Evolutionary conservation across 2,113 vertebrate genomes (phyloP).

Genomic region (Ramphastos sulfuratus): DNA sequence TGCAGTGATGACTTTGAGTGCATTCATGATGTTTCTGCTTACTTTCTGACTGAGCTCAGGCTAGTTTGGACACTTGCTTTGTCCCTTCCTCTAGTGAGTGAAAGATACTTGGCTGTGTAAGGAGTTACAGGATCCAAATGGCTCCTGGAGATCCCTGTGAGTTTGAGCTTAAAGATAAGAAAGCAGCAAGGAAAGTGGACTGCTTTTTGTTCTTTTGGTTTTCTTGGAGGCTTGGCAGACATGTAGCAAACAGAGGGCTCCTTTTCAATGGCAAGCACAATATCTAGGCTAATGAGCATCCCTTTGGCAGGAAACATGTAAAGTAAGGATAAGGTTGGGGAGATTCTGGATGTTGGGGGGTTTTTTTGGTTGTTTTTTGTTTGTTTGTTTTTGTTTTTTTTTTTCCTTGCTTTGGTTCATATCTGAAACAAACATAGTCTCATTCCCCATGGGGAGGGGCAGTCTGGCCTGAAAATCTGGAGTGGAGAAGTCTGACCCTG

Average conservation of each 20-base stretch:
- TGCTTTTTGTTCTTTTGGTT: not conserved
- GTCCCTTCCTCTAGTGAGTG: not conserved
- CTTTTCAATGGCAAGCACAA: not conserved
- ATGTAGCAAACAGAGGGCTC: not conserved
- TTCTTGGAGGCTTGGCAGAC: accelerated
- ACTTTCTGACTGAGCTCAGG: not conserved
- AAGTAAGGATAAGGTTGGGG: not conserved
- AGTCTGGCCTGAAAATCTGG: not conserved
- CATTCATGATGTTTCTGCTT: not conserved
- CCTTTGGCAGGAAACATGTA: not conserved
- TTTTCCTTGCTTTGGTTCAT: not conserved
- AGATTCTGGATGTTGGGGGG: not conserved
- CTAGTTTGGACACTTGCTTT: not conserved
- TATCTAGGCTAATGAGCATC: not conserved
- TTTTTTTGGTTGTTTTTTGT: no score
- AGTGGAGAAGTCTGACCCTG: not conserved
- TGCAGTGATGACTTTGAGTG: not conserved
- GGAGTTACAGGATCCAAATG: not conserved
- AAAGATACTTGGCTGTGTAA: not conserved
- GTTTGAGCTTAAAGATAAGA: not conserved
- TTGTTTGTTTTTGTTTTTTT: accelerated
- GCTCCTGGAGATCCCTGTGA: not conserved
- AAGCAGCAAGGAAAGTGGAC: not conserved
- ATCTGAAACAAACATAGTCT: not conserved
- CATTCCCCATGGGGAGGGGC: not conserved